phyloP scores from a whole-genome alignment of 1,140 invertebrate species.

The Caligus rogercresseyi region DNA sequence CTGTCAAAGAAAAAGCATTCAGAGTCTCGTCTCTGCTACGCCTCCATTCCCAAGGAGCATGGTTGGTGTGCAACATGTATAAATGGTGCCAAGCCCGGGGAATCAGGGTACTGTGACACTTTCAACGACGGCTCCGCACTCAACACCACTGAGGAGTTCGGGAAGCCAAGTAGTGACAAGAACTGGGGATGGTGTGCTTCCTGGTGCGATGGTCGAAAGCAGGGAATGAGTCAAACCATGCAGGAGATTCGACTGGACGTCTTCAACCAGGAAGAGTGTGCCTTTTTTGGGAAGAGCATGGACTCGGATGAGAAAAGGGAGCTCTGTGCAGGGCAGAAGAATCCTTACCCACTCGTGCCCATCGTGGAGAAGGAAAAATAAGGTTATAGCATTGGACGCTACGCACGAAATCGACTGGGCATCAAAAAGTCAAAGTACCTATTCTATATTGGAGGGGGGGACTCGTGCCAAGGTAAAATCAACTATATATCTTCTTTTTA shows the following conservation, averaged over 20 bases:
- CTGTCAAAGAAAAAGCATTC: neutral
- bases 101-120: conserved; percentile 11
- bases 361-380: neutral
- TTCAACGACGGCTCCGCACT: neutral
- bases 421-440: neutral
- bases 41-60: neutral
- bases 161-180: neutral
- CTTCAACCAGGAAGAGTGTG: neutral
- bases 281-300: neutral
- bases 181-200: conserved; percentile 14
- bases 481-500: no score
- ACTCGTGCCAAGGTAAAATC: neutral
- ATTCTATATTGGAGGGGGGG: neutral
- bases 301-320: neutral
- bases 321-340: conserved; percentile 7
- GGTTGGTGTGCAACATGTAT: conserved; percentile 13
- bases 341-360: neutral
- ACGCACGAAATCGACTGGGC: neutral
- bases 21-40: neutral
- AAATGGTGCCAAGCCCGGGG: neutral
- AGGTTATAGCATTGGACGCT: neutral
- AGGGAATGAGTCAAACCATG: neutral
- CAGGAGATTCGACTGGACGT: conserved; percentile 1
- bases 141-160: neutral
- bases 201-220: neutral